Evolutionary conservation across 1,140 invertebrate species (phyloP).

Genomic region (Nasonia vitripennis): DNA sequence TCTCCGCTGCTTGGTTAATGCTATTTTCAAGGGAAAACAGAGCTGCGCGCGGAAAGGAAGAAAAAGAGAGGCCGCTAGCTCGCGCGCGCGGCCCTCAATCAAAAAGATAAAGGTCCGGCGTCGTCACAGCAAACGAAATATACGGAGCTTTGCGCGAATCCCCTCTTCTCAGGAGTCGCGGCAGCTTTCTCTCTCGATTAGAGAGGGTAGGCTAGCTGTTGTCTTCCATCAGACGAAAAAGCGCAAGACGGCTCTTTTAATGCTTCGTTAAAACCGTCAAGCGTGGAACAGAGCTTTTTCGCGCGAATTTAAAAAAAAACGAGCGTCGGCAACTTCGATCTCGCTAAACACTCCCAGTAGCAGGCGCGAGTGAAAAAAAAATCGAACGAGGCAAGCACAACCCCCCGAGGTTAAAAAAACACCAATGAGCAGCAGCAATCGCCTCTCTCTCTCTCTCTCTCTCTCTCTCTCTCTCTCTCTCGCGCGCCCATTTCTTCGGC

Average conservation of each 20-base stretch:
- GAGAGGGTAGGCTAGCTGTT: background rate
- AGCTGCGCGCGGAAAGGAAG: too few species aligned
- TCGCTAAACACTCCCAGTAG: background rate
- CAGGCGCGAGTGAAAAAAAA: background rate
- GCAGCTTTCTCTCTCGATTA: background rate
- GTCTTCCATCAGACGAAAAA: slow-evolving; percentile 25
- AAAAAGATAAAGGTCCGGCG: slow-evolving; percentile 10
- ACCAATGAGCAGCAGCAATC: background rate
- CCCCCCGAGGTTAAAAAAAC: background rate
- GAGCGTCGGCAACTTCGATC: background rate
- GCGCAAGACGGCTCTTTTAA: slow-evolving; percentile 1
- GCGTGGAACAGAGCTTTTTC: background rate
- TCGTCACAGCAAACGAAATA: background rate
- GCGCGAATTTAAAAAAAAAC: too few species aligned
- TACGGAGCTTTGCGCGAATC: background rate
- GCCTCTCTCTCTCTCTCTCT: slow-evolving; percentile 1
- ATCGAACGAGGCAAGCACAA: slow-evolving; percentile 3
- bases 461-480: too few species aligned
- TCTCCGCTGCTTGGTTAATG: background rate
- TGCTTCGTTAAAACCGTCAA: slow-evolving; percentile 14
- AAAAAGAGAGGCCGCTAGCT: background rate
- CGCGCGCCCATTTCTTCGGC: slow-evolving; percentile 46
- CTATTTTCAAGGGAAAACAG: slow-evolving; percentile 18
- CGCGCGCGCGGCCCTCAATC: background rate
- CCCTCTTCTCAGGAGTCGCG: background rate